Evolutionary conservation across 2,888 invertebrate genomes (phyloP).

Genomic region (Anaspis maculata): DNA sequence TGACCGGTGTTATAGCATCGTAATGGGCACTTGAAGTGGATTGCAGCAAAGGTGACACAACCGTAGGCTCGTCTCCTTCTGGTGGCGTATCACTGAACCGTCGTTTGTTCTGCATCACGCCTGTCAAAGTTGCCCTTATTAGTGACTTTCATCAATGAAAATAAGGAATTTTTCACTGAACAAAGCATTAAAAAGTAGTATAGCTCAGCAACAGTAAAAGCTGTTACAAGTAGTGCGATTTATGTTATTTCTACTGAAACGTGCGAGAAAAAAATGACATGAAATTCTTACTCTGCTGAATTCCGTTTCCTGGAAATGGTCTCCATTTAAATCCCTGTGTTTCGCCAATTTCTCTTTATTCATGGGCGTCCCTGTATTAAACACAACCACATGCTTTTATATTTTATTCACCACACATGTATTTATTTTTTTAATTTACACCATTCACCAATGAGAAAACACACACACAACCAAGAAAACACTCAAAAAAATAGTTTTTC

Average conservation of each 20-base stretch:
- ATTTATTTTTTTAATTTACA: too few relatives aligned
- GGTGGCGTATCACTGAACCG: slow-evolving; percentile 16
- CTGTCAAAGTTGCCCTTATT: too few relatives aligned
- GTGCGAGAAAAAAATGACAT: too few relatives aligned
- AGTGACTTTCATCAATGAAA: neutral
- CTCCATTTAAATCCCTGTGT: slow-evolving; percentile 63
- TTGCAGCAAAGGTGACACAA: slow-evolving; percentile 36
- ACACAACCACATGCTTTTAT: slow-evolving; percentile 13
- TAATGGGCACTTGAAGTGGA: slow-evolving; percentile 37
- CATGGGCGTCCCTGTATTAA: slow-evolving; percentile 64
- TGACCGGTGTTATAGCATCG: slow-evolving; percentile 33
- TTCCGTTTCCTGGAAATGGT: slow-evolving; percentile 67
- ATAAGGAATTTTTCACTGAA: neutral
- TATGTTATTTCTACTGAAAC: too few relatives aligned
- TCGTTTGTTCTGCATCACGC: slow-evolving; percentile 49
- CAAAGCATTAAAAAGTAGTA: too few relatives aligned
- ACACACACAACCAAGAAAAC: slow-evolving; percentile 7
- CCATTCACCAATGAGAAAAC: too few relatives aligned
- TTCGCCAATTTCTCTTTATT: slow-evolving; percentile 76
- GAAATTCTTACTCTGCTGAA: slow-evolving; percentile 66
- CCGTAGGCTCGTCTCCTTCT: slow-evolving; percentile 20
- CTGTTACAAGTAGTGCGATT: too few relatives aligned
- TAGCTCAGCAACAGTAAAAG: too few relatives aligned
- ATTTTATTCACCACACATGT: slow-evolving; percentile 4
- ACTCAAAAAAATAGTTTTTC: neutral